These are phyloP conservation scores for Zosterops lateralis DNA, from an alignment of 2,113 vertebrate species.

Conservation along the genomic window DNA sequence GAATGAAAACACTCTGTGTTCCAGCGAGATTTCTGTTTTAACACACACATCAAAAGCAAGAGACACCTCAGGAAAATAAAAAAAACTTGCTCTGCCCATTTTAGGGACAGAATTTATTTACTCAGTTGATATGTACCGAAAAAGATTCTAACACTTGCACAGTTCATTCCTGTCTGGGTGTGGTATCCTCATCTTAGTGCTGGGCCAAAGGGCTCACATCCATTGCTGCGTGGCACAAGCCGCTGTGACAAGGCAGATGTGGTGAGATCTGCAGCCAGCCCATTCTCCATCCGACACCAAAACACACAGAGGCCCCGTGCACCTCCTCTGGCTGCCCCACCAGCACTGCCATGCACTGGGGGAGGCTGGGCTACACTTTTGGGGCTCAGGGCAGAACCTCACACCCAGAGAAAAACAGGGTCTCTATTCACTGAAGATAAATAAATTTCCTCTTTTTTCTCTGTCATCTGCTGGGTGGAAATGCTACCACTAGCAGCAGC, in stretches of 20 bases:
- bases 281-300: fast-evolving
- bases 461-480: neutral
- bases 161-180: neutral
- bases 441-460: neutral
- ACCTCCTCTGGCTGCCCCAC: fast-evolving
- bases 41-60: neutral
- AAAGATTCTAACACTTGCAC: neutral
- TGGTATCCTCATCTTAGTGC: fast-evolving
- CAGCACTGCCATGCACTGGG: fast-evolving
- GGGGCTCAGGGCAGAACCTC: neutral
- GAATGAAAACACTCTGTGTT: neutral
- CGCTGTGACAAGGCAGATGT: fast-evolving
- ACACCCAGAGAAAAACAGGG: neutral
- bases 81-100: neutral
- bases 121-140: neutral
- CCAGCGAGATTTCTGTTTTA: neutral
- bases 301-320: fast-evolving
- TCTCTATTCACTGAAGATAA: fast-evolving
- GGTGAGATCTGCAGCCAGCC: neutral
- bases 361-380: fast-evolving
- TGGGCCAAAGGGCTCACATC: fast-evolving
- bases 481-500: fast-evolving
- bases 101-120: neutral
- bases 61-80: neutral
- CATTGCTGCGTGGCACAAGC: fast-evolving